Conservation (phyloP, 2,113 vertebrate species). For the Martes martes region DNA sequence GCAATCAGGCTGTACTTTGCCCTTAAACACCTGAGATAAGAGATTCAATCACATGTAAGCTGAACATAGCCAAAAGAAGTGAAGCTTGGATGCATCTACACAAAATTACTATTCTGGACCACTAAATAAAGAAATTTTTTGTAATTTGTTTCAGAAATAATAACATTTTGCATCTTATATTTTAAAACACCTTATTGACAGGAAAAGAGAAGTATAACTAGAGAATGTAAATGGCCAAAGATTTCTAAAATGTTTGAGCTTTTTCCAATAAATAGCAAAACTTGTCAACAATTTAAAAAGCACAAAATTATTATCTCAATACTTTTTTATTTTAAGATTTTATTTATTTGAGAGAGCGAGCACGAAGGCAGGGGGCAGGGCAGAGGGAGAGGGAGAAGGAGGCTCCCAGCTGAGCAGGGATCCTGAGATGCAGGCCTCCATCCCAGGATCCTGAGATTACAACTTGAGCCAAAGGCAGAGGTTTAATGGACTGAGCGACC, state of each 20-base stretch:
- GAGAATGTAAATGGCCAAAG: background rate
- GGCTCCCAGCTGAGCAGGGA: too few species aligned
- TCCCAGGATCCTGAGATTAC: too few species aligned
- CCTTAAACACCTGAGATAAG: background rate
- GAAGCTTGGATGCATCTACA: background rate
- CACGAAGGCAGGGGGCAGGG: too few species aligned
- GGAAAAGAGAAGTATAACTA: background rate
- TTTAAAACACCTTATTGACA: background rate
- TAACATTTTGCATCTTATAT: background rate
- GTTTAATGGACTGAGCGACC: too few species aligned
- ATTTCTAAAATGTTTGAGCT: background rate
- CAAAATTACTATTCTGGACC: background rate
- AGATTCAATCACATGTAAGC: background rate
- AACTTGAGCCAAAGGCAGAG: too few species aligned
- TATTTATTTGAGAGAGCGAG: too few species aligned
- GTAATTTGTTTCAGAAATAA: slow-evolving; percentile 7
- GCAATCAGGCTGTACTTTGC: background rate
- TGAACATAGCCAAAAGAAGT: background rate
- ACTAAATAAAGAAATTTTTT: background rate
- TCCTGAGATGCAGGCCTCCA: too few species aligned
- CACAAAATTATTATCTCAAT: background rate
- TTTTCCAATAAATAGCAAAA: slow-evolving; percentile 10
- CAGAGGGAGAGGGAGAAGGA: too few species aligned
- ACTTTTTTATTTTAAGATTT: background rate
- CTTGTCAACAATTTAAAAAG: background rate